These are phyloP conservation scores for Cryptotermes secundus DNA, from an alignment of 1,140 invertebrate genomes.

Conservation along the genomic window DNA sequence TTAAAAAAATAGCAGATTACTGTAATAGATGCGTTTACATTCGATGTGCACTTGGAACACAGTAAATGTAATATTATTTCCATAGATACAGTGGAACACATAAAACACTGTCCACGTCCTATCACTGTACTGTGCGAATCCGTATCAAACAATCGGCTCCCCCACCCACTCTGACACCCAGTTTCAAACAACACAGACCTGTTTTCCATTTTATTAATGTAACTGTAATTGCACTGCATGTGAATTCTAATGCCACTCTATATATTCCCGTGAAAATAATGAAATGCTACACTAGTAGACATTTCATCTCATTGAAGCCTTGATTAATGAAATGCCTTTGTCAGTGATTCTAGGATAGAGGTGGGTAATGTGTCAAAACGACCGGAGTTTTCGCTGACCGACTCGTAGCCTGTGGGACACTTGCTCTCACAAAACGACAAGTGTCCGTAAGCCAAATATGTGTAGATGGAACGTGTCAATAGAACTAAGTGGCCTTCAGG, in stretches of 20 bases:
- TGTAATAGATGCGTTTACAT: not conserved
- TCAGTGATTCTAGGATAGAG: not conserved
- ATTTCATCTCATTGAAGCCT: conserved; percentile 11
- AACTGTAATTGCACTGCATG: not conserved
- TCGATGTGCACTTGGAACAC: not conserved
- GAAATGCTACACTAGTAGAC: not conserved
- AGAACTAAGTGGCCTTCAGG: too few relatives aligned
- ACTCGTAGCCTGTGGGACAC: too few relatives aligned
- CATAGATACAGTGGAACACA: not conserved
- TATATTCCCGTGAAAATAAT: not conserved
- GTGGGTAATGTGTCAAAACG: not conserved
- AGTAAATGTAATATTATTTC: not conserved
- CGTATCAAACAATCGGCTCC: not conserved
- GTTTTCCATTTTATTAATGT: conserved; percentile 9
- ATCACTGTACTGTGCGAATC: not conserved
- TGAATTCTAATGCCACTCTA: not conserved
- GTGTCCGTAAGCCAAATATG: too few relatives aligned
- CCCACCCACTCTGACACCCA: not conserved
- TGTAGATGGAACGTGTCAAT: too few relatives aligned
- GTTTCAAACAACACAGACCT: not conserved
- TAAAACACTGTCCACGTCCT: not conserved
- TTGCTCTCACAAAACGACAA: too few relatives aligned
- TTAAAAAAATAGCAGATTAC: not conserved
- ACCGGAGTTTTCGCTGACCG: not conserved
- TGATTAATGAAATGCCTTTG: conserved; percentile 20